Base-by-base conservation (phyloP, 2,113 vertebrate genomes). In the Crotophaga sulcirostris region DNA sequence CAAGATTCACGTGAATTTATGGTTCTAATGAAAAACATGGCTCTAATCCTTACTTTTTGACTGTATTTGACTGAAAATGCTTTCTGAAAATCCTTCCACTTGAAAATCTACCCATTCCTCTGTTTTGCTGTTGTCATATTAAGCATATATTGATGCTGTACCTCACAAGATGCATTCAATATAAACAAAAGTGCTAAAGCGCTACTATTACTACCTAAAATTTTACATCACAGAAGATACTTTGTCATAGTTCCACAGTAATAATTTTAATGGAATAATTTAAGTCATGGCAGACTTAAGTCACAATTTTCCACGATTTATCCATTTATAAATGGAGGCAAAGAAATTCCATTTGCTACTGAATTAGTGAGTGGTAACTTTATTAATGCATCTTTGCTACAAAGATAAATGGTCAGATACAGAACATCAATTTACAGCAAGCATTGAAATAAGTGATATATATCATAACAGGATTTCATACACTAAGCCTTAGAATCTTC, bases 321-420 rank as follows among this genome's bases (percentile, higher is more conserved):
- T 70, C 64, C 7, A 26, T 78, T 69, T 90, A 9, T 66, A 93
- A 74, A 7, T 45, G 51, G 82, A 91, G 63, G 92, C 36, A 74
- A 93, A 77, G 64, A 96, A 96, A 91, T 93, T 95, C 52, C 16
- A 82, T 83, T 95, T 94, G 45, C 69, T 82, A 58, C 16, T 79
- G 40, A 97, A 79, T 18, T 69, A 63, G 36, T 55, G 47, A 93
- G 55, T 76, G 52, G 55, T 94, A 89, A 94, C 59, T 95, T 81
- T 69, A 96, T 90, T 95, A 93, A 91, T 80, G 20, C 9, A 92
- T 51, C 80, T 93, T 93, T 84, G 16, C n/a, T 76, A 47, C 25
- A 54, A 94, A 92, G 84, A 95, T 87, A 94, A 96, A 95, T 24
- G 47, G 44, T 77, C 47, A 66, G 44, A 51, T 76, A 17, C 25